Evolutionary conservation across 2,797 vertebrate species (phyloP), one percentile per base, ranked within the genome.

Genomic region (Thunnus albacares): DNA sequence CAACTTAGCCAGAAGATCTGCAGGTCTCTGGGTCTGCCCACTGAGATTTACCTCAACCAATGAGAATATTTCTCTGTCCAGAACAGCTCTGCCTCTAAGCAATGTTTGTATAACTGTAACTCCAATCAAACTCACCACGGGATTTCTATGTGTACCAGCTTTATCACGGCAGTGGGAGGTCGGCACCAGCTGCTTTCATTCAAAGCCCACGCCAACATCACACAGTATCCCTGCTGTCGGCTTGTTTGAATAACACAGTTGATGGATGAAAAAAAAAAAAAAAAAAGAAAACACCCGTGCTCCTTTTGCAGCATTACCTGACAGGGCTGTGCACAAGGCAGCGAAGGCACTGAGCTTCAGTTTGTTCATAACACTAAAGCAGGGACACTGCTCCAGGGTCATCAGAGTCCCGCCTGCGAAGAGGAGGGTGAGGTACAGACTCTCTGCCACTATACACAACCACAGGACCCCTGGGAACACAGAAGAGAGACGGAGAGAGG

Each of bases 341-440:
- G 97, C 97, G 28, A 96, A 98, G 87, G 97, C 96, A 20, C 97
- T 97, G 86, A 97, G 95, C 89, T 97, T 97, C 26, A 98, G 92
- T 75, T 97, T 96, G 83, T 95, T 96, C 60, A 97, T 96, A 65
- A 95, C 71, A 22, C 95, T 94, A 53, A 95, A 96, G 79, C 91
- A 95, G 74, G 88, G 94, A 75, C 94, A 96, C 75, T 96, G 94
- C 79, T 97, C 96, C n/a, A 96, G 86, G 6, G 89, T 90, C 96
- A 98, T 96, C 20, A 98, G 93, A 43, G 94, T 82, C 22, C 94
- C 94, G 6, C 96, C 97, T 0, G 66, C 87, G 84, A 97, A 93
- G 26, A 98, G 95, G 78, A 98, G 85, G 75, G 90, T 58, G 65
- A 97, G 91, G 81, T 97, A 96, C 79, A 98, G 93, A 15, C 95